These are phyloP conservation scores for Ceraclea dissimilis DNA, from an alignment of 2,888 invertebrate genomes.

Conservation along the genomic window DNA sequence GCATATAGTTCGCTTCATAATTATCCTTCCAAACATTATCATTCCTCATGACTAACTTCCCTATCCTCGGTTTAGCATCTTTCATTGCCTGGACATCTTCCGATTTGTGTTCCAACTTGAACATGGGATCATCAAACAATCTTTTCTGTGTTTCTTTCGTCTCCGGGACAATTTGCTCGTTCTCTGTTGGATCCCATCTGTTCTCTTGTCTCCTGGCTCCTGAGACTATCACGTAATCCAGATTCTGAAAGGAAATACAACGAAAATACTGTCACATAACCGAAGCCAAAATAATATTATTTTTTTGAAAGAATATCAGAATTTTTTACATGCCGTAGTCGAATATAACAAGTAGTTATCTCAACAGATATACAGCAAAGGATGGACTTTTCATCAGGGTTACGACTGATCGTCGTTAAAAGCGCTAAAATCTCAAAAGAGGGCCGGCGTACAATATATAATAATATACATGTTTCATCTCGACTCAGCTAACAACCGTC, in stretches of 20 bases:
- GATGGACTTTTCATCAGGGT: too few species aligned
- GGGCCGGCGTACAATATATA: too few species aligned
- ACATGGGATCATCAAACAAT: constrained; percentile 96
- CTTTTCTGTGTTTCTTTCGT: constrained; percentile 85
- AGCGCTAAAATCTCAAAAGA: too few species aligned
- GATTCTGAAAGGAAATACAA: constrained; percentile 64
- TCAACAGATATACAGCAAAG: too few species aligned
- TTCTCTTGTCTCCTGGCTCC: constrained; percentile 96
- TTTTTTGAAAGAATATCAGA: too few species aligned
- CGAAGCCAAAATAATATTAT: neutral
- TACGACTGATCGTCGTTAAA: too few species aligned
- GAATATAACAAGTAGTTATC: too few species aligned
- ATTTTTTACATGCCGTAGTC: too few species aligned
- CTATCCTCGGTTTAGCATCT: constrained; percentile 63
- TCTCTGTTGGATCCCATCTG: constrained; percentile 95
- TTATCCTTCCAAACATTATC: constrained; percentile 85
- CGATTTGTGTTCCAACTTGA: constrained; percentile 86
- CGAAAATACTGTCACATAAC: neutral
- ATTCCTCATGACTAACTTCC: constrained; percentile 68
- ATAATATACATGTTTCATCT: too few species aligned
- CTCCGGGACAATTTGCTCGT: constrained; percentile 88
- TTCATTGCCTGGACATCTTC: constrained; percentile 68
- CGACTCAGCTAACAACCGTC: too few species aligned
- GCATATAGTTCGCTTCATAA: constrained; percentile 80
- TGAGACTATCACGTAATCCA: constrained; percentile 92